These are phyloP conservation scores for Cyclura pinguis DNA, from an alignment of 2,797 vertebrate species.

Conservation along the genomic window DNA sequence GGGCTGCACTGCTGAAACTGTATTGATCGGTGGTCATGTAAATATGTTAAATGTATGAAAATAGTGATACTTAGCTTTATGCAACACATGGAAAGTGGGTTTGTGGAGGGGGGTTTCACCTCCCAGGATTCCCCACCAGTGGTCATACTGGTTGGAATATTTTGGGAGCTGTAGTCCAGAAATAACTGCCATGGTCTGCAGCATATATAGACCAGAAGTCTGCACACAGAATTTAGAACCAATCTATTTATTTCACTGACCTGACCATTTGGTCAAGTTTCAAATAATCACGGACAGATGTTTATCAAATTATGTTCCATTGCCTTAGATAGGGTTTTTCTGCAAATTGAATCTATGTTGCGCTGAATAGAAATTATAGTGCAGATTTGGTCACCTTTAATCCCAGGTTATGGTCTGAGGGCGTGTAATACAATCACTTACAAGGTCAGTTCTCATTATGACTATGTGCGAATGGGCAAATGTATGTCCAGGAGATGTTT, in stretches of 20 bases:
- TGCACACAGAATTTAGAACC: constrained; percentile 30
- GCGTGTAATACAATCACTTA: neutral
- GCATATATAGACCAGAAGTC: neutral
- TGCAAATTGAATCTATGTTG: constrained; percentile 30
- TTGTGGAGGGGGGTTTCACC: neutral
- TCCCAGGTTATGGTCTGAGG: neutral
- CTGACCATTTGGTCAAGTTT: neutral
- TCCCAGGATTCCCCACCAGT: neutral
- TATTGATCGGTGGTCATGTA: neutral
- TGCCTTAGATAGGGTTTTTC: neutral
- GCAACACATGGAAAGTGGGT: no score
- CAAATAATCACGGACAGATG: neutral
- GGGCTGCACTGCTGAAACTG: neutral
- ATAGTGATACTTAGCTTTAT: neutral
- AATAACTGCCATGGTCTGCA: no score
- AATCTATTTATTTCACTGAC: constrained; percentile 14
- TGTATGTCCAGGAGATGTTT: constrained; percentile 37
- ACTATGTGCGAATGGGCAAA: neutral
- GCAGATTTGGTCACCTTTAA: neutral
- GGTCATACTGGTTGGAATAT: neutral
- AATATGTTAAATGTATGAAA: neutral
- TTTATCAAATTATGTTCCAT: neutral
- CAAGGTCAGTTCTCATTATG: neutral
- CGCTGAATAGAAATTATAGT: constrained; percentile 33
- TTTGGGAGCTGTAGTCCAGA: neutral